Base-by-base conservation (phyloP, 1,140 invertebrate species). In the Brachionus calyciflorus region DNA sequence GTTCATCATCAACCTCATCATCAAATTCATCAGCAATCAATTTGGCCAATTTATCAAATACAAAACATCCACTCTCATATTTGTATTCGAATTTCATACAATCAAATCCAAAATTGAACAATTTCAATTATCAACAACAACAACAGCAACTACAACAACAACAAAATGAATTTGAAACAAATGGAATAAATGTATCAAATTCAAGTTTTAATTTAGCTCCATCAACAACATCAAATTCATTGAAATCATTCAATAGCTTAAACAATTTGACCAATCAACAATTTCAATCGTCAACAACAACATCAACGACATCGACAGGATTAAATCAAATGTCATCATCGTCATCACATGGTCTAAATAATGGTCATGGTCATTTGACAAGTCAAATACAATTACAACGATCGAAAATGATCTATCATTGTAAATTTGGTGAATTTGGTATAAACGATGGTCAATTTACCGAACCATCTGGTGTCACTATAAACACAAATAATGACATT, bases 341-440 rank as follows among this genome's bases (percentile, higher is more conserved):
- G 17, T 44, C 41, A 44, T 44, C 41, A 44, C 10, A n/a, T n/a
- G n/a, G n/a, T 44, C 41, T 12, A 44, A 44, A 44, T 5, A 44
- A 10, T 51, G 19, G 10, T 30, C 21, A n/a, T 55, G 37, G 21
- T 24, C 69, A 73, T 40, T 40, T 51, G 21, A 19, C 28, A 21
- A 55, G 46, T 41, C 69, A 73, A 73, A 51, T 51, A 12, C 69
- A 73, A 41, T 40, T 73, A 24, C 96, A 96, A 82, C 89, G 96
- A n/a, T 94, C 98, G 83, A 99, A 99, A 85, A 99, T 99, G 96
- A 98, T 98, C 79, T 99, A 99, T 82, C 95, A 99, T 82, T 98
- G 96, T 87, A 98, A 99, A 85, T 99, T 99, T 86, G 97, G 97
- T 2, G 97, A 99, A 82, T 99, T 99, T 81, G 97, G 97, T 0